A percentile compares a stretch with the other conserved stretches of the same genome.
Evolutionary conservation across 2,113 vertebrate genomes (phyloP).

Genomic region (Leucopsar rothschildi): DNA sequence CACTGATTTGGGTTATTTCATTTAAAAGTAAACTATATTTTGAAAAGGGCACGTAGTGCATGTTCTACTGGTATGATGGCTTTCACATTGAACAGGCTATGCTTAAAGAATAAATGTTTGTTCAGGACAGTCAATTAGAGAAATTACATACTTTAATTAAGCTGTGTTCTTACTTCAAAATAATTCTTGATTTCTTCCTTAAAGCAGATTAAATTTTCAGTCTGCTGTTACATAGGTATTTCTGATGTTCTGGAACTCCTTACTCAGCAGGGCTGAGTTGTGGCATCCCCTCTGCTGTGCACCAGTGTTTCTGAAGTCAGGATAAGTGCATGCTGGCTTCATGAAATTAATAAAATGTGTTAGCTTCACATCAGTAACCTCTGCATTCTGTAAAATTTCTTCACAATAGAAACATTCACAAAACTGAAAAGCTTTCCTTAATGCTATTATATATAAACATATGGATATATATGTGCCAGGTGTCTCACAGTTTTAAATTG

Average conservation of each 20-base stretch:
- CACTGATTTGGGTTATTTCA: neutral
- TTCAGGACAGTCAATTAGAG: neutral
- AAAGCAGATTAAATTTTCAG: neutral
- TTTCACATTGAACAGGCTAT: neutral
- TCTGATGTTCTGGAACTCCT: neutral
- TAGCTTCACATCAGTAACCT: neutral
- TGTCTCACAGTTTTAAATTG: neutral
- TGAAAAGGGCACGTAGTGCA: neutral
- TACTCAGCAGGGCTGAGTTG: accelerated
- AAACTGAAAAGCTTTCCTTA: neutral
- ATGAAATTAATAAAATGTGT: neutral
- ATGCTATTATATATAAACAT: neutral
- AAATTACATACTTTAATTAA: neutral
- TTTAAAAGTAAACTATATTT: neutral
- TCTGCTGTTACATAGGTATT: neutral
- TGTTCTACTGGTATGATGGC: neutral
- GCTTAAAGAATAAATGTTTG: neutral
- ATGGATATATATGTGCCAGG: neutral
- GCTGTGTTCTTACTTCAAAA: neutral
- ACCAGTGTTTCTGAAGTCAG: neutral
- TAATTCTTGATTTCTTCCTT: neutral
- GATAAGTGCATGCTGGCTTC: neutral
- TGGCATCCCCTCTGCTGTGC: neutral
- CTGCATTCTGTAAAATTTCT: neutral
- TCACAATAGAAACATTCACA: neutral